Conservation (phyloP, 2,888 invertebrate species). For the Conus canariensis region DNA sequence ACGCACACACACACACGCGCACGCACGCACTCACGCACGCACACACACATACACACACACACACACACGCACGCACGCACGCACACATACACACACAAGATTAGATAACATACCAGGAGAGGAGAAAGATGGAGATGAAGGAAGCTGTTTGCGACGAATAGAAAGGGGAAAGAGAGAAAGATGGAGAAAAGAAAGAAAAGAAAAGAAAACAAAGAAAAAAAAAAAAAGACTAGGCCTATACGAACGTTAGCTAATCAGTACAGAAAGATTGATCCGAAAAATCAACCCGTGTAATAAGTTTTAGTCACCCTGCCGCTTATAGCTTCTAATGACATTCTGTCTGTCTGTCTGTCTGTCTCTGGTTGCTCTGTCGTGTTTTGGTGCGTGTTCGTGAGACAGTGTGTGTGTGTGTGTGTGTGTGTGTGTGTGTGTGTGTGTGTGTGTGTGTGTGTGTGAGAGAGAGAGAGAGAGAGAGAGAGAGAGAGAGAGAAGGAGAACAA, state of each 20-base stretch:
- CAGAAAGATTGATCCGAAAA: too few relatives aligned
- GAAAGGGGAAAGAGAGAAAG: background rate
- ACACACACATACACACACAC: conserved; percentile 19
- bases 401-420: too few relatives aligned
- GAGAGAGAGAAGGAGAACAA: too few relatives aligned
- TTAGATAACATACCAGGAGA: background rate
- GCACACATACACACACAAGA: background rate
- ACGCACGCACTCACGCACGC: background rate
- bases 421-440: conserved; percentile 2
- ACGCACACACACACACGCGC: background rate
- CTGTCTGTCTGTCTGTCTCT: too few relatives aligned
- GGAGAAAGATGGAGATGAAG: background rate
- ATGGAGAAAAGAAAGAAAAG: background rate
- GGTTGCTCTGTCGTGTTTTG: too few relatives aligned
- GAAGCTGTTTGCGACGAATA: background rate
- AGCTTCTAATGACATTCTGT: too few relatives aligned
- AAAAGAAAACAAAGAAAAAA: background rate
- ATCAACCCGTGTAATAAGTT: too few relatives aligned
- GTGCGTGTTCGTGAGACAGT: too few relatives aligned
- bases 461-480: too few relatives aligned
- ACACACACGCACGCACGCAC: background rate
- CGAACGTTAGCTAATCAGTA: too few relatives aligned
- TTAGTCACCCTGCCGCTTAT: too few relatives aligned
- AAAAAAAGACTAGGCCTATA: too few relatives aligned
- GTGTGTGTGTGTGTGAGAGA: background rate